phyloP scores from a whole-genome alignment of 2,888 invertebrate genomes.

The Incurvaria masculella region DNA sequence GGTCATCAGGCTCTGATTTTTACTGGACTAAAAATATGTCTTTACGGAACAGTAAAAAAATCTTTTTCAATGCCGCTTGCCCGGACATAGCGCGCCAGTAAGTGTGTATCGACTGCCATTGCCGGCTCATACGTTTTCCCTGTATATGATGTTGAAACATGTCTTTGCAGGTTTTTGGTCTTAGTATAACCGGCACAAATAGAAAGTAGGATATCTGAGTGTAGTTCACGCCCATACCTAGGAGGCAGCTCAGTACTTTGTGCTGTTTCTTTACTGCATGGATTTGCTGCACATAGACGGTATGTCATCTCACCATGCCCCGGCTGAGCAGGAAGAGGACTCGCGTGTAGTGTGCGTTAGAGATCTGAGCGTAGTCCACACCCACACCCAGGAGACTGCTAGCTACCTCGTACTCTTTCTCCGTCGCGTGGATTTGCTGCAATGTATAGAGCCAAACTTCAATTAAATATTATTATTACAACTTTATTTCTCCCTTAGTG shows the following conservation, averaged over 20 bases:
- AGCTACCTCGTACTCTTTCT: conserved; percentile 88
- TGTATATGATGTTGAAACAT: too few species aligned
- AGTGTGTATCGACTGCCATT: too few species aligned
- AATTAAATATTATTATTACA: too few species aligned
- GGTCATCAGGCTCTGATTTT: too few species aligned
- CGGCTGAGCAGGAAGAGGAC: conserved; percentile 92
- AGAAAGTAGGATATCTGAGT: conserved; percentile 92
- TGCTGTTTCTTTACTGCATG: conserved; percentile 92
- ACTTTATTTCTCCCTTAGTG: too few species aligned
- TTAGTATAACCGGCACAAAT: too few species aligned
- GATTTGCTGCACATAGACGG: conserved; percentile 90
- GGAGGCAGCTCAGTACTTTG: conserved; percentile 81
- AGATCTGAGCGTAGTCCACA: conserved; percentile 92
- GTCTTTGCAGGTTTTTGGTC: too few species aligned
- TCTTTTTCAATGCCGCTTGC: too few species aligned
- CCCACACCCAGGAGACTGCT: conserved; percentile 88
- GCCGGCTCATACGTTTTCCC: too few species aligned
- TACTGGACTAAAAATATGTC: too few species aligned
- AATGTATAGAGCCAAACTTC: conserved; percentile 23
- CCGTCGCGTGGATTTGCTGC: conserved; percentile 92
- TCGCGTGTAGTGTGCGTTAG: conserved; percentile 87
- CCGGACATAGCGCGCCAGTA: too few species aligned
- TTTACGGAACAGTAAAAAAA: too few species aligned
- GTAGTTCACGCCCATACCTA: conserved; percentile 94
- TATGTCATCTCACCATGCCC: conserved; percentile 89